A percentile compares a stretch with the other conserved stretches of the same genome.
These are phyloP conservation scores for Trichogramma evanescens DNA, from an alignment of 2,888 invertebrate species.

Conservation along the genomic window DNA sequence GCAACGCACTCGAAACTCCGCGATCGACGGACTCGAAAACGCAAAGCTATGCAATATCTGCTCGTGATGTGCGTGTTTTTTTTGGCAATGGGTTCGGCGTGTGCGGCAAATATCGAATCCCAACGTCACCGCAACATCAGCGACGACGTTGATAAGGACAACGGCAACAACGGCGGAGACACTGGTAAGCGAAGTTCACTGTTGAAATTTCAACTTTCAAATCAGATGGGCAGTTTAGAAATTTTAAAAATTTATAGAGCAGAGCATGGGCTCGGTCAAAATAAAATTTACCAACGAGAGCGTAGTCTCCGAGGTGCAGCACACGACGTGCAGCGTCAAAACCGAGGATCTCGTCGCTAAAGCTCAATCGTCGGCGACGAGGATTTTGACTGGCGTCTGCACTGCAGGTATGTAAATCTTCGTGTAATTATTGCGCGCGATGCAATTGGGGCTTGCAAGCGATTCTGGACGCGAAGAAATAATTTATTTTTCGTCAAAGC, in stretches of 20 bases:
- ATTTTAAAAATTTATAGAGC: conserved; percentile 5
- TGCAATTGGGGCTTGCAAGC: not conserved
- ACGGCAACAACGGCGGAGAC: not conserved
- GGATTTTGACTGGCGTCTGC: conserved; percentile 44
- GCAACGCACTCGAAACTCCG: conserved; percentile 5
- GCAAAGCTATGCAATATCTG: too few relatives aligned
- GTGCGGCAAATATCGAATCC: too few relatives aligned
- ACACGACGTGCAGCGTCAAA: conserved; percentile 42
- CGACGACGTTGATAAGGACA: not conserved
- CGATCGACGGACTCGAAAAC: too few relatives aligned
- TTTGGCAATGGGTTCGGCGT: too few relatives aligned
- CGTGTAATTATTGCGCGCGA: not conserved
- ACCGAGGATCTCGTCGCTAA: conserved; percentile 44
- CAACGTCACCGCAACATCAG: too few relatives aligned
- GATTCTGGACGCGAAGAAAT: too few relatives aligned
- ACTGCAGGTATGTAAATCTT: conserved; percentile 32
- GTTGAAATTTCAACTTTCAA: not conserved
- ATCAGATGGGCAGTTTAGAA: not conserved
- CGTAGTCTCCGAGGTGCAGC: conserved; percentile 40
- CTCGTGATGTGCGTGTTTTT: too few relatives aligned
- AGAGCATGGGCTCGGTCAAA: not conserved
- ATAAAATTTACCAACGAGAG: conserved; percentile 14
- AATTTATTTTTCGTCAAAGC: too few relatives aligned
- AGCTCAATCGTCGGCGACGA: conserved; percentile 44
- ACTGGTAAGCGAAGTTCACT: conserved; percentile 1